A percentile compares a stretch with the other conserved stretches of the same genome.
phyloP scores from a whole-genome alignment of 2,113 vertebrate genomes.

The Asarcornis scutulata region DNA sequence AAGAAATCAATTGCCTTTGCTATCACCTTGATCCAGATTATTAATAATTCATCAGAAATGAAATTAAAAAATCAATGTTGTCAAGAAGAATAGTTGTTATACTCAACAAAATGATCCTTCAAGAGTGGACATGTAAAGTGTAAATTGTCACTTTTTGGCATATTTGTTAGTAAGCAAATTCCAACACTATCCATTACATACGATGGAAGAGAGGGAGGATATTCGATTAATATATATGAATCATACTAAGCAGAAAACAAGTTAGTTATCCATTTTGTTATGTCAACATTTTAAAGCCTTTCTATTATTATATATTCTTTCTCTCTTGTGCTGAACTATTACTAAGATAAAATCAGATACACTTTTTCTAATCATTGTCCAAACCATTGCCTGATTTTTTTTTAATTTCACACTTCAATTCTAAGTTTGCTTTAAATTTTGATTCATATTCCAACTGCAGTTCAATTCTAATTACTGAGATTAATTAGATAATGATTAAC shows the following conservation, averaged over 20 bases:
- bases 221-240: background rate
- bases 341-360: background rate
- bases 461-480: slow-evolving; percentile 8
- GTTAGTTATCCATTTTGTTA: background rate
- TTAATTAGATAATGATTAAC: slow-evolving; percentile 52
- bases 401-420: background rate
- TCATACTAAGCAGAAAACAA: background rate
- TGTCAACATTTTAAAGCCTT: background rate
- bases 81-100: slow-evolving; percentile 8
- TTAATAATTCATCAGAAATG: slow-evolving; percentile 73
- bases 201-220: background rate
- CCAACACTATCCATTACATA: background rate
- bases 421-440: background rate
- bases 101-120: background rate
- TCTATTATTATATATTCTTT: background rate
- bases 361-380: background rate
- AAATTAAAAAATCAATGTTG: slow-evolving; percentile 66
- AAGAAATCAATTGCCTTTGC: slow-evolving; percentile 73
- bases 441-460: background rate
- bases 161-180: slow-evolving; percentile 28
- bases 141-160: background rate
- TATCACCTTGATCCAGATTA: slow-evolving; percentile 65
- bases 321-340: background rate
- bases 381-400: background rate
- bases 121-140: background rate